phyloP scores from a whole-genome alignment of 2,113 vertebrate genomes.

The Progne subis region DNA sequence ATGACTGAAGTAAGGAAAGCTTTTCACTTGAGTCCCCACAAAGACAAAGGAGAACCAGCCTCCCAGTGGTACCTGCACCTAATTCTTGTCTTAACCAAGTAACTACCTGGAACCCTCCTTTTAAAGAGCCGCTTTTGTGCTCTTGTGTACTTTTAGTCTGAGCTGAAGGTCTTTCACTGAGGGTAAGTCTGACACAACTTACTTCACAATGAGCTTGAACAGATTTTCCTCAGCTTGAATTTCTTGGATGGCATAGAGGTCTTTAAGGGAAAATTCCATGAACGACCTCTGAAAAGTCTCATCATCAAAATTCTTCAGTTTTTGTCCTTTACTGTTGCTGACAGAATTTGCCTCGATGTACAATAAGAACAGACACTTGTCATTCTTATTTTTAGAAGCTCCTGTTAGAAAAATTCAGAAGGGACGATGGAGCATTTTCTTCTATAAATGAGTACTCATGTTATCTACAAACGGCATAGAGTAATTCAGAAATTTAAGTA shows the following conservation, averaged over 20 bases:
- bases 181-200: constrained; percentile 19
- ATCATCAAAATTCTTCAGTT: constrained; percentile 76
- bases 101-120: neutral
- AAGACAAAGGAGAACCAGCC: neutral
- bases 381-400: constrained; percentile 85
- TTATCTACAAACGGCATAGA: neutral
- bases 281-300: constrained; percentile 69
- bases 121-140: neutral
- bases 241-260: constrained; percentile 95
- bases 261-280: constrained; percentile 94
- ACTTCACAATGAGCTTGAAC: constrained; percentile 87
- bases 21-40: neutral
- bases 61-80: neutral
- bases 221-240: constrained; percentile 93
- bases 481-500: neutral
- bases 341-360: constrained; percentile 94
- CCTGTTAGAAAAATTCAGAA: constrained; percentile 74
- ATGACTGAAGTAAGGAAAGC: neutral
- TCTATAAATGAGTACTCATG: neutral
- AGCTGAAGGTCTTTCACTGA: neutral
- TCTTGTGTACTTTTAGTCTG: neutral
- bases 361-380: constrained; percentile 96
- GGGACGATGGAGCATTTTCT: neutral
- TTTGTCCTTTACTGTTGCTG: constrained; percentile 93
- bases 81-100: neutral